phyloP scores from a whole-genome alignment of 2,113 vertebrate genomes.

The Podocnemis expansa region DNA sequence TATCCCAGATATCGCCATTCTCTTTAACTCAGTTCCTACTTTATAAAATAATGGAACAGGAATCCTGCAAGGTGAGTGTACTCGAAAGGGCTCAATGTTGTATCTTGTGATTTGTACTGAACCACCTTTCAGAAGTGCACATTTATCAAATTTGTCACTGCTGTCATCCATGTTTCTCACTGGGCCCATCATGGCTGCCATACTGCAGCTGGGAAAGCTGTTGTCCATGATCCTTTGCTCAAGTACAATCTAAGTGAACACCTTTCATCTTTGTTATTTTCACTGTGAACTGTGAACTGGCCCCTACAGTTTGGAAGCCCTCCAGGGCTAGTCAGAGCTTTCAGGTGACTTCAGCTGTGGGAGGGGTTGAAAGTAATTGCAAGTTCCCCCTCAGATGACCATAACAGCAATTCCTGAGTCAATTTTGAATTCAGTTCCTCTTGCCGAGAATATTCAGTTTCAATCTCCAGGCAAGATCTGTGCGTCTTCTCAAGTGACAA shows the following conservation, averaged over 20 bases:
- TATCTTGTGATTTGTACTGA: no score
- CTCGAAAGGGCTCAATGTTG: neutral
- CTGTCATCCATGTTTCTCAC: neutral
- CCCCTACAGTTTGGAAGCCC: neutral
- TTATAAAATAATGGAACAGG: neutral
- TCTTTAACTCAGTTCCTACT: neutral
- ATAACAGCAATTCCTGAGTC: no score
- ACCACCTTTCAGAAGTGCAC: neutral
- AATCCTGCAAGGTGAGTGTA: neutral
- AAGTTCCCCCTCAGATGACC: neutral
- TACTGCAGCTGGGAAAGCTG: neutral
- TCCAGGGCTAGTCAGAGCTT: neutral
- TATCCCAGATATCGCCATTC: neutral
- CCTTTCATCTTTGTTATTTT: neutral
- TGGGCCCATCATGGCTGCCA: neutral
- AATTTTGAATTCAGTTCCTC: no score
- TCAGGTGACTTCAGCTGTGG: neutral
- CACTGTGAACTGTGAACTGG: no score
- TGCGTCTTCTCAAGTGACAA: neutral
- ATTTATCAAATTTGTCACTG: neutral
- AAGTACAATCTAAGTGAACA: no score
- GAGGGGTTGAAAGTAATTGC: neutral
- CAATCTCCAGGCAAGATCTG: no score
- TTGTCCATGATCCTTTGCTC: neutral
- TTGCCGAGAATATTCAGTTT: no score